A percentile compares a stretch with the other conserved stretches of the same genome.
Evolutionary conservation across 2,113 vertebrate species (phyloP).

Genomic region (Poeciliopsis retropinna): DNA sequence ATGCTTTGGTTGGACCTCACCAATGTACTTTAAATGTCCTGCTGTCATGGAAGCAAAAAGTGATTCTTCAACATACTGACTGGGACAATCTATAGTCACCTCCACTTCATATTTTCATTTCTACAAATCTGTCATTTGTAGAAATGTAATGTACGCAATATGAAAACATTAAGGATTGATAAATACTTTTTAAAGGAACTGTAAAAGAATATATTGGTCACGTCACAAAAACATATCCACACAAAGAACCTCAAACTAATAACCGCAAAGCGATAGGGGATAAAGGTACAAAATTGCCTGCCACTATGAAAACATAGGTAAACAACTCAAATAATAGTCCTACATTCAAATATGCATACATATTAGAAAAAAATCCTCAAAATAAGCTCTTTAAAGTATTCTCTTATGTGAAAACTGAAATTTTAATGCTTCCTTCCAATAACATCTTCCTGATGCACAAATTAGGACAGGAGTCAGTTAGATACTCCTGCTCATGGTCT

Average conservation of each 20-base stretch:
- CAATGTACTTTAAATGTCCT: no score
- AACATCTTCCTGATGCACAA: conserved; percentile 53
- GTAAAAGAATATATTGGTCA: neutral
- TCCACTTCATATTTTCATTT: no score
- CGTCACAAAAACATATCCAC: neutral
- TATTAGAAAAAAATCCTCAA: conserved; percentile 27
- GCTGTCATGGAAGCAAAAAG: no score
- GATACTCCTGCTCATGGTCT: conserved; percentile 28
- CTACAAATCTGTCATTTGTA: no score
- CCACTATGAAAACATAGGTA: conserved; percentile 55
- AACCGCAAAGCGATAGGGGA: conserved; percentile 26
- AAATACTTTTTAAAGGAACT: no score
- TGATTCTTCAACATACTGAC: no score
- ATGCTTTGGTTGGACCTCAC: no score
- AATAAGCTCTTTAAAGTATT: conserved; percentile 50
- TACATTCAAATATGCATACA: conserved; percentile 28
- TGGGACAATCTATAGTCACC: no score
- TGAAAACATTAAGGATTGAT: no score
- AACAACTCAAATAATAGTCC: conserved; percentile 57
- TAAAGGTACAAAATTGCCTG: conserved; percentile 44
- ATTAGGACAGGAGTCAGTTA: conserved; percentile 51
- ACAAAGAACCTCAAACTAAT: conserved; percentile 7
- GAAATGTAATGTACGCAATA: no score
- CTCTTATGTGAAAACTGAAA: conserved; percentile 50
- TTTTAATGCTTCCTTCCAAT: conserved; percentile 48